Percentiles rank a stretch among this genome's conserved stretches.
Conservation (phyloP, 2,888 invertebrate species). For the Lottia gigantea region DNA sequence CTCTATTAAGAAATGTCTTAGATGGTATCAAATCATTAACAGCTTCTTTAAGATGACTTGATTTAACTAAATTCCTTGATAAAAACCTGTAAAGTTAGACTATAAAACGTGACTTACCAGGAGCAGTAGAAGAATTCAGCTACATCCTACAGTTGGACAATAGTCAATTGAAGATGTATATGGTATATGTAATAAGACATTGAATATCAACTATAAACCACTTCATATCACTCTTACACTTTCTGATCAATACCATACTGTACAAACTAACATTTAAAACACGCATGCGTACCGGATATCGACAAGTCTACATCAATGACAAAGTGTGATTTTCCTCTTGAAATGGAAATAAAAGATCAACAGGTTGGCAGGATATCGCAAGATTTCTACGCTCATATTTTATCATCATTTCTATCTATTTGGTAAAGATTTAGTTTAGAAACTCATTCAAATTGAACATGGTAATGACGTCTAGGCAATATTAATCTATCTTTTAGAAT, state of each 20-base stretch:
- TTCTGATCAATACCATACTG: background rate
- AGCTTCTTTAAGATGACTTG: background rate
- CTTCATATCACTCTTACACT: background rate
- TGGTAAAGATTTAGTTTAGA: background rate
- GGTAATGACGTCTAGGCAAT: conserved; percentile 5
- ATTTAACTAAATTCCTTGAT: too few species aligned
- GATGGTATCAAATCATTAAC: conserved; percentile 6
- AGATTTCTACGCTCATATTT: too few species aligned
- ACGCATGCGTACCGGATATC: conserved; percentile 11
- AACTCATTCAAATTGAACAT: conserved; percentile 4
- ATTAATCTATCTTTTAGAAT: conserved; percentile 2
- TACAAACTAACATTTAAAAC: conserved; percentile 6
- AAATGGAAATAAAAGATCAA: too few species aligned
- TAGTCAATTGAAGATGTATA: too few species aligned
- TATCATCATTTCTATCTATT: background rate
- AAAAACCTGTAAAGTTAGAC: too few species aligned
- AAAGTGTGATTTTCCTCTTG: background rate
- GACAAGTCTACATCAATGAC: conserved; percentile 7
- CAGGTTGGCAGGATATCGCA: too few species aligned
- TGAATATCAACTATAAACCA: background rate
- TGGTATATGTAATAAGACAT: background rate
- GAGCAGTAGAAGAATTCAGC: background rate
- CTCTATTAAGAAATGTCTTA: conserved; percentile 2
- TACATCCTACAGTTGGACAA: background rate
- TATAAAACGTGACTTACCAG: too few species aligned